Percentiles rank a stretch among this genome's conserved stretches.
Conservation (phyloP, 1,140 invertebrate species). For the Vollenhovia emeryi region DNA sequence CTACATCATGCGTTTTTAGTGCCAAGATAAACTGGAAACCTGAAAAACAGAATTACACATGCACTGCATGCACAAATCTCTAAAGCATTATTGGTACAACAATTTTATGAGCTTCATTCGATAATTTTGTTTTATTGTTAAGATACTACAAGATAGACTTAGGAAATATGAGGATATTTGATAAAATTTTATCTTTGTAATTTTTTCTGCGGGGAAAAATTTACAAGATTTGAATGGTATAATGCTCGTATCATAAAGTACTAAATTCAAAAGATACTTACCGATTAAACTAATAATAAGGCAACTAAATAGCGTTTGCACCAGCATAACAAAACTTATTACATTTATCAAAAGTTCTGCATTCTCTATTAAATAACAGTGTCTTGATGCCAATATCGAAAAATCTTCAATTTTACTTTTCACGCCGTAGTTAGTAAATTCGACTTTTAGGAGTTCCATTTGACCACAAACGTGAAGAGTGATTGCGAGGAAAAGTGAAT, state of each 20-base stretch:
- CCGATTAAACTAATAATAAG: constrained; percentile 43
- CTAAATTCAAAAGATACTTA: neutral
- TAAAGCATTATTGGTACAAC: neutral
- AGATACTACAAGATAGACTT: neutral
- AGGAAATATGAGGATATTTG: neutral
- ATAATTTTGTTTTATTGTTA: neutral
- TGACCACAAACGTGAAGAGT: constrained; percentile 56
- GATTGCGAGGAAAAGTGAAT: constrained; percentile 50
- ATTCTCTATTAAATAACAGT: constrained; percentile 10
- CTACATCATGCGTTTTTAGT: neutral
- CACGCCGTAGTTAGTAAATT: neutral
- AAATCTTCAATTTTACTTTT: neutral
- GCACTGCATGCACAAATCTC: neutral
- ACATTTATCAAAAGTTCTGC: neutral
- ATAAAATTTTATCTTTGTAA: neutral
- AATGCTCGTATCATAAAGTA: neutral
- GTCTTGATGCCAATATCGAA: neutral
- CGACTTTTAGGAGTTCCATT: constrained; percentile 44
- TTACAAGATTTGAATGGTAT: neutral
- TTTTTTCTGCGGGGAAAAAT: neutral
- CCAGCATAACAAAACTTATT: constrained; percentile 23
- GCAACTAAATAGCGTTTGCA: constrained; percentile 52
- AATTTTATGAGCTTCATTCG: neutral
- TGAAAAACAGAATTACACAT: neutral
- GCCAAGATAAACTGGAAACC: constrained; percentile 62